These are phyloP conservation scores for Alces alces DNA, from an alignment of 2,113 vertebrate species.

Conservation along the genomic window DNA sequence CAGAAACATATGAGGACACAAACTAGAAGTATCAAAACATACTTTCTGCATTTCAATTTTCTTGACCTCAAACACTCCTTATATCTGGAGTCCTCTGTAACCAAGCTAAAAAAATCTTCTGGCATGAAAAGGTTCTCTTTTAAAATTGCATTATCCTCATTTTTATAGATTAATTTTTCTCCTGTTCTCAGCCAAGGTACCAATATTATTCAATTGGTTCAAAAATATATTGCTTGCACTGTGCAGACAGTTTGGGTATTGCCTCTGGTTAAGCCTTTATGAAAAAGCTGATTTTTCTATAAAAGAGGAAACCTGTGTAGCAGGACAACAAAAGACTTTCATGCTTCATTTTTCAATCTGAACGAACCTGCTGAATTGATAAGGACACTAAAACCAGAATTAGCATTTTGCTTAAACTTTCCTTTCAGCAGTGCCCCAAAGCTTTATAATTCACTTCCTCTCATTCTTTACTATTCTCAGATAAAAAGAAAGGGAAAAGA, in stretches of 20 bases:
- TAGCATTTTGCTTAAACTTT: constrained; percentile 59
- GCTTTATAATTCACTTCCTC: constrained; percentile 41
- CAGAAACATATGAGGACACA: constrained; percentile 40
- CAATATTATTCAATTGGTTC: constrained; percentile 67
- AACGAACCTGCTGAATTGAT: constrained; percentile 40
- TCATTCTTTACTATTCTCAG: constrained; percentile 47
- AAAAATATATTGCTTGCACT: constrained; percentile 59
- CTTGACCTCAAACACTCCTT: not conserved
- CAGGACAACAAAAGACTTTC: constrained; percentile 64
- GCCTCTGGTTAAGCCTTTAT: constrained; percentile 63
- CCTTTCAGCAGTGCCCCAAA: constrained; percentile 3
- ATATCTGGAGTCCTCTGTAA: constrained; percentile 47
- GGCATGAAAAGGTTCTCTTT: constrained; percentile 35
- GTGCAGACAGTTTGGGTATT: constrained; percentile 15
- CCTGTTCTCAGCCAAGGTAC: not conserved
- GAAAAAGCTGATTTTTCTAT: constrained; percentile 51
- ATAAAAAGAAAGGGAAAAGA: constrained; percentile 14
- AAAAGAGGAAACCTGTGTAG: constrained; percentile 43
- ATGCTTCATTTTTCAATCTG: constrained; percentile 54
- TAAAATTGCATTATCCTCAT: constrained; percentile 49
- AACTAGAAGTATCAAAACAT: not conserved
- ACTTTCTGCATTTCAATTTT: constrained; percentile 60
- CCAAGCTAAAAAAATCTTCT: constrained; percentile 52
- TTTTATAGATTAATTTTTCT: constrained; percentile 54
- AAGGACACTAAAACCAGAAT: constrained; percentile 53